Evolutionary conservation across 1,140 invertebrate species (phyloP), one percentile per base, ranked within the genome.

Genomic region (Aphaenogaster rudis): DNA sequence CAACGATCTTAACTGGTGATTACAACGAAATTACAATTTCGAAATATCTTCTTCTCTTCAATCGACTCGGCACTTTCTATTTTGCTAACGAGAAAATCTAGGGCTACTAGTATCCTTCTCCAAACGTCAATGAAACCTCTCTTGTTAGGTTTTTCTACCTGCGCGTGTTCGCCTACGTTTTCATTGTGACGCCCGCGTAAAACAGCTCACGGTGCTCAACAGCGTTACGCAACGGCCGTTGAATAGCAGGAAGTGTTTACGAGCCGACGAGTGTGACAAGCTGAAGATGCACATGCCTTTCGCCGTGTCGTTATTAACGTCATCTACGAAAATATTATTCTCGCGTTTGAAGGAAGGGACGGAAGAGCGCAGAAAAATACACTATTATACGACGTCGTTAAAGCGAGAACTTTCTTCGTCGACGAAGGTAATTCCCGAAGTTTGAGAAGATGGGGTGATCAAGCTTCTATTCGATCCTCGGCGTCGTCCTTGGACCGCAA

Each of bases 161-260:
- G 52, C 42, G n/a, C n/a, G 54, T 3, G 36, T 36, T 61, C 54
- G n/a, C 69, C 69, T 84, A 84, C 80, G 42, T 54, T 74, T 76
- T 74, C 80, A 84, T 84, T 84, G 80, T 84, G 45, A 50, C 80
- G 80, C 69, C 80, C 80, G 80, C 80, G 80, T 82, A 48, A 81
- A 71, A 72, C 33, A 52, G 7, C 78, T 52, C 33, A 21, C 54
- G 17, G 8, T 57, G 21, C 64, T 9, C 28, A 17, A 48, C 3
- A 33, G 33, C 42, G 45, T 84, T 84, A 61, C 42, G 80, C 42
- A 84, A 84, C 42, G 54, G 52, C n/a, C 21, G 21, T 45, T 82
- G 80, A 84, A 84, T 74, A 74, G 54, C 80, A 61, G 80, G 80
- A 84, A 61, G 6, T 50, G 54, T 84, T 84, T 84, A 59, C 39